These are phyloP conservation scores for Aselliscus stoliczkanus DNA, from an alignment of 2,797 vertebrate genomes.

Conservation along the genomic window DNA sequence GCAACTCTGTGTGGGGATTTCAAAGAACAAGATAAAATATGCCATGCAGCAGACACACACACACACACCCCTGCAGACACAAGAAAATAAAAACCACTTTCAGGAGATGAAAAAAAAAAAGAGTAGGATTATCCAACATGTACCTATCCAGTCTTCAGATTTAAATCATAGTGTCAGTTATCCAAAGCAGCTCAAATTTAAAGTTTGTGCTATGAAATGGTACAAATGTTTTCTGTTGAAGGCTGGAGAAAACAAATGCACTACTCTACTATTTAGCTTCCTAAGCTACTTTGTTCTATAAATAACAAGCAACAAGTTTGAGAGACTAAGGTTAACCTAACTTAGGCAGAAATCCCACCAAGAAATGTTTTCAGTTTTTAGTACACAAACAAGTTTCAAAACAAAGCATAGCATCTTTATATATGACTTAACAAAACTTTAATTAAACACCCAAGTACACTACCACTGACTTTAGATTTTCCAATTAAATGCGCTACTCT, in stretches of 20 bases:
- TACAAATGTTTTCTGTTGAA: not conserved
- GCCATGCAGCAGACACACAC: not conserved
- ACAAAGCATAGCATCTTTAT: constrained; percentile 37
- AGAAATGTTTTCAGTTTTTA: constrained; percentile 32
- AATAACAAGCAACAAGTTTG: not conserved
- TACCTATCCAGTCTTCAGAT: constrained; percentile 18
- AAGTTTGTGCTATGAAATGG: constrained; percentile 24
- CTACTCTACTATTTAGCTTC: not conserved
- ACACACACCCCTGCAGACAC: not conserved
- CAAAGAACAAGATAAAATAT: constrained; percentile 30
- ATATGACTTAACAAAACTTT: constrained; percentile 41
- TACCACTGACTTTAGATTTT: constrained; percentile 29
- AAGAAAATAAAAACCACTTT: constrained; percentile 39
- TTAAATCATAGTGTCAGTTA: not conserved
- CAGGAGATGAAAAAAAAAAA: constrained; percentile 1
- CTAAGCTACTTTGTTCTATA: constrained; percentile 16
- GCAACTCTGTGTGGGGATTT: constrained; percentile 17
- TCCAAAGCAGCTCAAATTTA: constrained; percentile 18
- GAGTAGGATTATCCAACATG: not conserved
- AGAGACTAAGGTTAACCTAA: constrained; percentile 36
- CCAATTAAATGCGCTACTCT: constrained; percentile 17
- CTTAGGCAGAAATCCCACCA: constrained; percentile 29
- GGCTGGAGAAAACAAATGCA: not conserved
- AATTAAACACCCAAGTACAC: not conserved
- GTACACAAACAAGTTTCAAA: constrained; percentile 47